phyloP scores from a whole-genome alignment of 2,888 invertebrate species.

The Drosophila mulleri region DNA sequence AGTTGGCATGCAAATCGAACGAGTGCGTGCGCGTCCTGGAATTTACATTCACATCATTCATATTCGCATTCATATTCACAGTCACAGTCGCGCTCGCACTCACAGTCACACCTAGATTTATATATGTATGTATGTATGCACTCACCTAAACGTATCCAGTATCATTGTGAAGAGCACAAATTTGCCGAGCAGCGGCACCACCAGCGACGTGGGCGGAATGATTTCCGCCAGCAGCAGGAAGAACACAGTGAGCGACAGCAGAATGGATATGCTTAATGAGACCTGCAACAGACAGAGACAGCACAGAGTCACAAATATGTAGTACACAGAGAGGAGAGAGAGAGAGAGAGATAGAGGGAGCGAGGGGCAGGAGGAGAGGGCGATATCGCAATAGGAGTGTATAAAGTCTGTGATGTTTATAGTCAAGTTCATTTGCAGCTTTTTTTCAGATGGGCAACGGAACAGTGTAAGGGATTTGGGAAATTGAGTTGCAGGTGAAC shows the following conservation, averaged over 20 bases:
- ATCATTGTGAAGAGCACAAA: slow-evolving; percentile 98
- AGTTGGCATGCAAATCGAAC: slow-evolving; percentile 58
- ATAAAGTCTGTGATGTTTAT: slow-evolving; percentile 40
- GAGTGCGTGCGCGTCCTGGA: slow-evolving; percentile 23
- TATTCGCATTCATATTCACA: slow-evolving; percentile 25
- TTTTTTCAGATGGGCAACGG: slow-evolving; percentile 30
- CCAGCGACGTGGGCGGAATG: slow-evolving; percentile 96
- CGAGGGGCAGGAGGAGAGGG: not conserved
- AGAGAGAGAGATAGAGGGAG: not conserved
- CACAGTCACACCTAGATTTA: slow-evolving; percentile 20
- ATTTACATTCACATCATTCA: slow-evolving; percentile 13
- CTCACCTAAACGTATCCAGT: slow-evolving; percentile 96
- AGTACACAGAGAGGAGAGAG: slow-evolving; percentile 9
- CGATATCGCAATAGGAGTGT: not conserved
- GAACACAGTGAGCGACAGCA: slow-evolving; percentile 98
- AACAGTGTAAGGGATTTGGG: slow-evolving; percentile 50
- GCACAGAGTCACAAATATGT: slow-evolving; percentile 5
- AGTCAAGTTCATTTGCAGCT: slow-evolving; percentile 52
- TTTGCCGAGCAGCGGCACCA: slow-evolving; percentile 96
- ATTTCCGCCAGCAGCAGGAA: slow-evolving; percentile 96
- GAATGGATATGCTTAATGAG: slow-evolving; percentile 97
- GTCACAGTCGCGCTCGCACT: slow-evolving; percentile 11
- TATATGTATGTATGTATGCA: slow-evolving; percentile 31
- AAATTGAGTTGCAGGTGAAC: slow-evolving; percentile 59
- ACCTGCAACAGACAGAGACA: slow-evolving; percentile 87